Evolutionary conservation across 2,113 vertebrate genomes (phyloP), one percentile per base, ranked within the genome.

Genomic region (Leucosticte australis): DNA sequence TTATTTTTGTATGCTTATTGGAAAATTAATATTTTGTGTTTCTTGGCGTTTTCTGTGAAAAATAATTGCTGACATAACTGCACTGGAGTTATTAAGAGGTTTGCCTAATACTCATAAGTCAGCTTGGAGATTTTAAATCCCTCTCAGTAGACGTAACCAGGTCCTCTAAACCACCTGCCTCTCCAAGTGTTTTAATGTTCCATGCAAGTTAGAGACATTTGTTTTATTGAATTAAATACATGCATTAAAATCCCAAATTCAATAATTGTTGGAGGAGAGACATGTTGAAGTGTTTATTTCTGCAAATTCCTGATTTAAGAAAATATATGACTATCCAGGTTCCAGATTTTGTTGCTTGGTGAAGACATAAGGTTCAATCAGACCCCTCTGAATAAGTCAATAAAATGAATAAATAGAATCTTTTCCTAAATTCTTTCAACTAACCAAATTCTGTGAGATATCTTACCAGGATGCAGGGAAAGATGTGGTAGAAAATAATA

Each of bases 1-100:
- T 37, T 96, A 96, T 96, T 97, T 97, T 97, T 97, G 56, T 95
- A 97, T 60, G 71, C 33, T 39, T 90, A 74, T n/a, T 67, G 79
- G 42, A 50, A 64, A 71, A 28, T 67, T 5, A 57, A 28, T 96
- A 92, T 93, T 90, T 95, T 83, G 18, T 5, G 37, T 68, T 31
- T 87, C 42, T 77, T 65, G 41, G 11, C 0, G 0, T 62, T 93
- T 37, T 56, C 16, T 83, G 33, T 79, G 67, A 83, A 73, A 74
- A 75, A 50, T 69, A 20, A 37, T 75, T 67, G 26, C 22, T 79
- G 63, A 87, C 56, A 41, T 59, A 76, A 90, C 73, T 70, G 93
- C 59, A 79, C 75, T 94, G 64, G 37, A 65, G 24, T 81, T 90
- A 31, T 33, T 77, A 79, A 63, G 83, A 67, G 52, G 21, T 57